Evolutionary conservation across 2,797 vertebrate species (phyloP).

Genomic region (Oreonectes daqikongensis): DNA sequence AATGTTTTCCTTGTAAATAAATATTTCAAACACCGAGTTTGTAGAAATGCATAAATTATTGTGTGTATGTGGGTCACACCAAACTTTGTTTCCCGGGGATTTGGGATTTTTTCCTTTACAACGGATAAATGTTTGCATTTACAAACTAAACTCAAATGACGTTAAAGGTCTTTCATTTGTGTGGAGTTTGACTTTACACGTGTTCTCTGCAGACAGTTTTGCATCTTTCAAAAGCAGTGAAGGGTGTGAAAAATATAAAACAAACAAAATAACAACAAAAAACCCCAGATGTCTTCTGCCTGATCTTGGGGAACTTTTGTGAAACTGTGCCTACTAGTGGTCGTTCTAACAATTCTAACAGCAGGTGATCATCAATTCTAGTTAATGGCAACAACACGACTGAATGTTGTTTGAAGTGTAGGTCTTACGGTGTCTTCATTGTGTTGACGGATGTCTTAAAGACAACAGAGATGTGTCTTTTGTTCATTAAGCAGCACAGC

Average conservation of each 20-base stretch:
- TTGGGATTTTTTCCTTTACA: neutral
- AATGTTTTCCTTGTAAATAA: constrained; percentile 7
- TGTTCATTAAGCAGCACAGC: constrained; percentile 38
- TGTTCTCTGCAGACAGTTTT: neutral
- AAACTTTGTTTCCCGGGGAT: neutral
- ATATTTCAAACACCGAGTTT: neutral
- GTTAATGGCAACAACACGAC: constrained; percentile 13
- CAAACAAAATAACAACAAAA: no score
- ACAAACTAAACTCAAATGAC: constrained; percentile 28
- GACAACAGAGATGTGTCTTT: neutral
- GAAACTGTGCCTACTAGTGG: constrained; percentile 37
- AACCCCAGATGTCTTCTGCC: no score
- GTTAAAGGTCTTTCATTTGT: constrained; percentile 10
- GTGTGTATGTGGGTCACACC: neutral
- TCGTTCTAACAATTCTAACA: neutral
- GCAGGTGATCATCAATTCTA: neutral
- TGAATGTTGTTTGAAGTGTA: constrained; percentile 2
- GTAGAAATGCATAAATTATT: neutral
- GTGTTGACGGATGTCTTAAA: constrained; percentile 26
- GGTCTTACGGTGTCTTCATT: constrained; percentile 24
- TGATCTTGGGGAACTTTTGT: neutral
- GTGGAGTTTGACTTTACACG: neutral
- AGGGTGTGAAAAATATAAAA: neutral
- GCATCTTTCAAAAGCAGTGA: constrained; percentile 11
- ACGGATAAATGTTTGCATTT: constrained; percentile 46